Percentiles rank a stretch among this genome's conserved stretches.
Evolutionary conservation across 2,797 vertebrate species (phyloP).

Genomic region (Bufotes viridis): DNA sequence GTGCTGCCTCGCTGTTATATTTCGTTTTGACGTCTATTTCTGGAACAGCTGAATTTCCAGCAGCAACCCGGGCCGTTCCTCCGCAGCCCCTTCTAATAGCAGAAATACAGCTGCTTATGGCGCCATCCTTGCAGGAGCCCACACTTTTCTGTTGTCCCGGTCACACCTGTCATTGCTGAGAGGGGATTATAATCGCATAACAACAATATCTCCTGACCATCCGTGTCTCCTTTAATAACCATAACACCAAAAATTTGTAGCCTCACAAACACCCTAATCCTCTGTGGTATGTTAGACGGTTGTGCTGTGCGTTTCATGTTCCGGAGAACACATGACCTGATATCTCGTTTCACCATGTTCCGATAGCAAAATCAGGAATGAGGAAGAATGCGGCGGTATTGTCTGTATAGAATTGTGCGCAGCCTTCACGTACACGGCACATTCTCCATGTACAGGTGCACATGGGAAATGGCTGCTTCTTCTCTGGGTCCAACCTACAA

Average conservation of each 20-base stretch:
- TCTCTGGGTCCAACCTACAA: neutral
- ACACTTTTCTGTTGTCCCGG: neutral
- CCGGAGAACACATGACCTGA: slow-evolving; percentile 17
- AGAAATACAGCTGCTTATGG: neutral
- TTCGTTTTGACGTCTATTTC: neutral
- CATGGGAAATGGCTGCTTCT: neutral
- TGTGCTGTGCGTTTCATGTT: slow-evolving; percentile 2
- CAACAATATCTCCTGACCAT: slow-evolving; percentile 29
- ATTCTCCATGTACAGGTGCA: neutral
- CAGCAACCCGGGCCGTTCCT: neutral
- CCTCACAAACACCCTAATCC: slow-evolving; percentile 35
- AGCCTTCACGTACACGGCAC: neutral
- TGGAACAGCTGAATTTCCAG: neutral
- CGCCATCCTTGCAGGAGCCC: neutral
- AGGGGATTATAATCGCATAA: slow-evolving; percentile 14
- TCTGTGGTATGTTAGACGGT: slow-evolving; percentile 43
- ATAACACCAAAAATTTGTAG: slow-evolving; percentile 31
- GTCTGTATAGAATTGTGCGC: neutral
- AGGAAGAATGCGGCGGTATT: slow-evolving; percentile 7
- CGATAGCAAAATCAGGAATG: neutral
- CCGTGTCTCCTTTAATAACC: slow-evolving; percentile 23
- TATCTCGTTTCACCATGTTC: slow-evolving; percentile 19
- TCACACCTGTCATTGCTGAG: slow-evolving; percentile 33
- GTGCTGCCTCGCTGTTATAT: neutral
- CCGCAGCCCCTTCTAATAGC: neutral